A percentile compares a stretch with the other conserved stretches of the same genome.
Evolutionary conservation across 92 coral and sea anemone genomes (phyloP).

Genomic region (Meandrina meandrites): DNA sequence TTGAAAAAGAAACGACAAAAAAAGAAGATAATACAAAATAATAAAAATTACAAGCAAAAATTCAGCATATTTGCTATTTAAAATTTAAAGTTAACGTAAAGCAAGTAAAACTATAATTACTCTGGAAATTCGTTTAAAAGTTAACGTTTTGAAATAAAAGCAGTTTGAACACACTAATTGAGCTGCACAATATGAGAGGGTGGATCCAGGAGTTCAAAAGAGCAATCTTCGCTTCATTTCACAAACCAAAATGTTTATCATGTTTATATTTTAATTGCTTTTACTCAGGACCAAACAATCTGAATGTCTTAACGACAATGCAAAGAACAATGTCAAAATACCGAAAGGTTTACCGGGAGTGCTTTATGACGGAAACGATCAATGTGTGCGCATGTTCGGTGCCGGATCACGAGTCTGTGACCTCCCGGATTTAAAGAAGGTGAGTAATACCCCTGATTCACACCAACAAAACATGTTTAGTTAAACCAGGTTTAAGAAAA

Average conservation of each 20-base stretch:
- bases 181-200: background rate
- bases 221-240: background rate
- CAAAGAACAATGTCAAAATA: background rate
- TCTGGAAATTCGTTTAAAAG: too few species aligned
- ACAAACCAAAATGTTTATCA: background rate
- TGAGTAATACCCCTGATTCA: too few species aligned
- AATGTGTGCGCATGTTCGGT: slow-evolving; percentile 55
- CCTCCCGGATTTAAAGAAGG: slow-evolving; percentile 27
- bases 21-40: too few species aligned
- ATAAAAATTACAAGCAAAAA: too few species aligned
- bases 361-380: slow-evolving; percentile 31
- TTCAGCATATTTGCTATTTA: too few species aligned
- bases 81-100: too few species aligned
- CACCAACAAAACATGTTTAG: too few species aligned
- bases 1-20: too few species aligned
- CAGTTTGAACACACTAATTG: background rate
- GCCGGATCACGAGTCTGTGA: slow-evolving; percentile 35
- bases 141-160: background rate
- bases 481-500: too few species aligned
- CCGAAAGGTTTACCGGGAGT: slow-evolving; percentile 29
- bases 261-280: too few species aligned
- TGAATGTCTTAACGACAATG: slow-evolving; percentile 27
- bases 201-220: background rate
- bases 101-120: too few species aligned
- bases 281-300: slow-evolving; percentile 21